Evolutionary conservation across 2,888 invertebrate species (phyloP).

Genomic region (Octonoba sinensis): DNA sequence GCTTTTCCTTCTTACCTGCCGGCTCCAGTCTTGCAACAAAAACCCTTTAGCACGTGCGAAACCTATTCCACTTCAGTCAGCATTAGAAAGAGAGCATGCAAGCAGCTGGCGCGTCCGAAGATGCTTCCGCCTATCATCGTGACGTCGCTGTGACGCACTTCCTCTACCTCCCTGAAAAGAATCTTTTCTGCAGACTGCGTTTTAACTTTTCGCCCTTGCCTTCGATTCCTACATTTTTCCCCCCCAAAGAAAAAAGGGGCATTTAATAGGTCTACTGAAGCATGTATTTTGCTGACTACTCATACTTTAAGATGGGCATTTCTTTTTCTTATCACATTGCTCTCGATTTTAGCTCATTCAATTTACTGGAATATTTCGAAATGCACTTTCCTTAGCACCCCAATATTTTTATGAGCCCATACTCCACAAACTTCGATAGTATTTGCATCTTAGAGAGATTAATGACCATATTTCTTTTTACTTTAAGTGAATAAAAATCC

Average conservation of each 20-base stretch:
- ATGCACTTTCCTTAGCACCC: too few species aligned
- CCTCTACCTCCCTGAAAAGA: conserved; percentile 39
- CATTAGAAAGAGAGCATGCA: conserved; percentile 19
- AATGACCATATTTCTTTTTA: too few species aligned
- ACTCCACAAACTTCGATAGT: too few species aligned
- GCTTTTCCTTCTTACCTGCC: conserved; percentile 30
- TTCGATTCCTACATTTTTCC: conserved; percentile 2
- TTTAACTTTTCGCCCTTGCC: conserved; percentile 20
- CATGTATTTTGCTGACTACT: too few species aligned
- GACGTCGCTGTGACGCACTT: conserved; percentile 59
- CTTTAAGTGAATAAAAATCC: too few species aligned
- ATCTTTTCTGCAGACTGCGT: conserved; percentile 28
- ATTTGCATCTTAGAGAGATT: too few species aligned
- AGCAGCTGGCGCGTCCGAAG: conserved; percentile 17
- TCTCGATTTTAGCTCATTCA: too few species aligned
- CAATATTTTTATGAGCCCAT: too few species aligned
- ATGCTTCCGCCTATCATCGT: conserved; percentile 33
- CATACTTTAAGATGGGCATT: too few species aligned
- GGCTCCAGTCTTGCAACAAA: conserved; percentile 6
- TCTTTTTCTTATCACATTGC: too few species aligned
- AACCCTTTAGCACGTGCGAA: conserved; percentile 42
- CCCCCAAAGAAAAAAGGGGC: not conserved
- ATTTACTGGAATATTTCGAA: too few species aligned
- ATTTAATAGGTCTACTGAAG: too few species aligned
- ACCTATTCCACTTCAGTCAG: conserved; percentile 32